phyloP scores from a whole-genome alignment of 2,888 invertebrate species.

The Priocnemis perturbator region DNA sequence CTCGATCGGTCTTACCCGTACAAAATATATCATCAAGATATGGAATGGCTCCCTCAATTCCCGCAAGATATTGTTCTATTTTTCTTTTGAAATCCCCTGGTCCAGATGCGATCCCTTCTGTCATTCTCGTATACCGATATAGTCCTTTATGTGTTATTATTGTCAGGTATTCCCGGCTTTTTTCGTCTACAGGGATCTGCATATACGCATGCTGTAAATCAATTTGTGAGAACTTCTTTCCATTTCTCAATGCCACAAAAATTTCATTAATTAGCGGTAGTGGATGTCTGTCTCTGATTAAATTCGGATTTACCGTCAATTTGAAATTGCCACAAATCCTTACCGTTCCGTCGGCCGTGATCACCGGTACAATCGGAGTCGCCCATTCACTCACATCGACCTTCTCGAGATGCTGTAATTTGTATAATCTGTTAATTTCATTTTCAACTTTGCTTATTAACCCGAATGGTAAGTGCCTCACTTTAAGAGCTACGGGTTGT shows the following conservation, averaged over 20 bases:
- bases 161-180: constrained; percentile 24
- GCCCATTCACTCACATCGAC: no score
- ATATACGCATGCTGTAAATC: constrained; percentile 42
- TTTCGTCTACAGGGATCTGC: no score
- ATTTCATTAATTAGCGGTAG: constrained; percentile 49
- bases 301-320: constrained; percentile 54
- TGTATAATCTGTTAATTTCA: constrained; percentile 34
- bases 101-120: constrained; percentile 36
- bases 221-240: constrained; percentile 54
- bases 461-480: constrained; percentile 33
- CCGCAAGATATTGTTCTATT: constrained; percentile 27
- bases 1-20: constrained; percentile 2
- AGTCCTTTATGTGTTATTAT: constrained; percentile 39
- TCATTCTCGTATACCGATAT: constrained; percentile 31
- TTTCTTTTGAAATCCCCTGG: constrained; percentile 33
- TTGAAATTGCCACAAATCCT: constrained; percentile 56
- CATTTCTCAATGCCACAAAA: constrained; percentile 53
- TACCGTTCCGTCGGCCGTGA: no score
- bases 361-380: no score
- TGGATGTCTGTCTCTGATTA: constrained; percentile 57
- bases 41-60: constrained; percentile 1
- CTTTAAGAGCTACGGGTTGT: constrained; percentile 21
- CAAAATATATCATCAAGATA: constrained; percentile 27
- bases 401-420: constrained; percentile 61
- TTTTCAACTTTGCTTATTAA: constrained; percentile 23